These are phyloP conservation scores for Spodoptera exigua DNA, from an alignment of 2,888 invertebrate genomes.

Conservation along the genomic window DNA sequence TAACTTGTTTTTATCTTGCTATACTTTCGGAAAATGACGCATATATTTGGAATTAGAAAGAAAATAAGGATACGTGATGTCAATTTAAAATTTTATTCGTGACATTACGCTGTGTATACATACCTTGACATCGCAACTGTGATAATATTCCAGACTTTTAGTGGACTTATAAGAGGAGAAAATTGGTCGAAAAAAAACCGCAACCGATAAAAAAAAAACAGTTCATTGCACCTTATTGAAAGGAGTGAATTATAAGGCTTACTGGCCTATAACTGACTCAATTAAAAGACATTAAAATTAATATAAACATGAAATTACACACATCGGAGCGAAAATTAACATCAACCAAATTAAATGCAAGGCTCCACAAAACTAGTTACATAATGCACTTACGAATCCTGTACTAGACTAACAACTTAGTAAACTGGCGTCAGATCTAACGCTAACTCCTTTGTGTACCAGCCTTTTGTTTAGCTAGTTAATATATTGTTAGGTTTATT, in stretches of 20 bases:
- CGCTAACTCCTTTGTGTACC: conserved; percentile 33
- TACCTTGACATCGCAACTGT: too few relatives aligned
- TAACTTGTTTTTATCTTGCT: not conserved
- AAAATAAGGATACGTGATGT: not conserved
- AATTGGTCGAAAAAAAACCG: too few relatives aligned
- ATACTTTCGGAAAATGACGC: conserved; percentile 6
- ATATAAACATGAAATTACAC: too few relatives aligned
- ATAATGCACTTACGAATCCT: conserved; percentile 24
- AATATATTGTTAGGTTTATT: conserved; percentile 29
- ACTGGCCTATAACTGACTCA: too few relatives aligned
- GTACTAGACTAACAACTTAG: not conserved
- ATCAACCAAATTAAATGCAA: not conserved
- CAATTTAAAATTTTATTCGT: too few relatives aligned
- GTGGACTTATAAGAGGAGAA: too few relatives aligned
- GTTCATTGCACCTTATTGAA: too few relatives aligned
- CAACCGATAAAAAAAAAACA: too few relatives aligned
- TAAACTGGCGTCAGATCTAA: conserved; percentile 30
- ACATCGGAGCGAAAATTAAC: not conserved
- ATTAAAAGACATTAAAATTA: too few relatives aligned
- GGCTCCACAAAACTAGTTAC: not conserved
- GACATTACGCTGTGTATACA: too few relatives aligned
- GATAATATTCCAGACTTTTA: too few relatives aligned
- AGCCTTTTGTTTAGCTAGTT: conserved; percentile 30
- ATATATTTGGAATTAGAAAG: not conserved
- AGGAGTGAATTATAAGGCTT: too few relatives aligned